Percentiles rank a stretch among this genome's conserved stretches.
Conservation (phyloP, 2,113 vertebrate species). For the Gambusia holbrooki region DNA sequence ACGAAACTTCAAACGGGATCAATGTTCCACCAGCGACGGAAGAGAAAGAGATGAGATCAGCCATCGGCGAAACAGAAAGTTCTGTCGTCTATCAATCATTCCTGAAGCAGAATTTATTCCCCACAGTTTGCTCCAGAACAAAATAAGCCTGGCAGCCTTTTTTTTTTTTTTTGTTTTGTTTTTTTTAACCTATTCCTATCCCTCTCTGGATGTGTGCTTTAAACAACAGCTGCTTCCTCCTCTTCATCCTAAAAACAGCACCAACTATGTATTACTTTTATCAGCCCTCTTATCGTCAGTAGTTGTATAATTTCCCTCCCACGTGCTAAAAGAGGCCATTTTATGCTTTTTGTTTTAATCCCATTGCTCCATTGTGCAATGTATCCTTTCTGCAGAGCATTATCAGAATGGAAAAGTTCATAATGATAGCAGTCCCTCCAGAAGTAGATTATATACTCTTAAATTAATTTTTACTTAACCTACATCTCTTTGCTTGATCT, state of each 20-base stretch:
- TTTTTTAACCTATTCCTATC: conserved; percentile 9
- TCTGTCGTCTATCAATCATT: background rate
- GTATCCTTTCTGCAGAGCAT: background rate
- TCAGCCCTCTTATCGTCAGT: conserved; percentile 19
- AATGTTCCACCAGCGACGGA: background rate
- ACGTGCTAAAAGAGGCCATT: conserved; percentile 11
- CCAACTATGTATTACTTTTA: conserved; percentile 15
- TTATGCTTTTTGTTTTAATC: background rate
- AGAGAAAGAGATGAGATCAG: background rate
- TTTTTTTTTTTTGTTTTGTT: conserved; percentile 16
- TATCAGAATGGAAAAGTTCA: background rate
- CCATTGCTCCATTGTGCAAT: background rate
- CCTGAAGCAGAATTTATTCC: conserved; percentile 5
- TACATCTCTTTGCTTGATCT: too few species aligned
- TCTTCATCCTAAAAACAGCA: conserved; percentile 19
- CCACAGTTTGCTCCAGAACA: conserved; percentile 5
- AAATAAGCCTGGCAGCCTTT: conserved; percentile 2
- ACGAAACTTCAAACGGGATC: background rate
- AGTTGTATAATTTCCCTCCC: conserved; percentile 23
- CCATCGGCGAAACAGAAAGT: background rate
- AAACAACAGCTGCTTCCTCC: conserved; percentile 34
- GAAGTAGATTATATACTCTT: background rate
- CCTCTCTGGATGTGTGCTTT: conserved; percentile 7
- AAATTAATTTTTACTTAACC: background rate
- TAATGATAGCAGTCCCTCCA: background rate